A percentile compares a stretch with the other conserved stretches of the same genome.
Evolutionary conservation across 2,113 vertebrate species (phyloP).

Genomic region (Anas platyrhynchos): DNA sequence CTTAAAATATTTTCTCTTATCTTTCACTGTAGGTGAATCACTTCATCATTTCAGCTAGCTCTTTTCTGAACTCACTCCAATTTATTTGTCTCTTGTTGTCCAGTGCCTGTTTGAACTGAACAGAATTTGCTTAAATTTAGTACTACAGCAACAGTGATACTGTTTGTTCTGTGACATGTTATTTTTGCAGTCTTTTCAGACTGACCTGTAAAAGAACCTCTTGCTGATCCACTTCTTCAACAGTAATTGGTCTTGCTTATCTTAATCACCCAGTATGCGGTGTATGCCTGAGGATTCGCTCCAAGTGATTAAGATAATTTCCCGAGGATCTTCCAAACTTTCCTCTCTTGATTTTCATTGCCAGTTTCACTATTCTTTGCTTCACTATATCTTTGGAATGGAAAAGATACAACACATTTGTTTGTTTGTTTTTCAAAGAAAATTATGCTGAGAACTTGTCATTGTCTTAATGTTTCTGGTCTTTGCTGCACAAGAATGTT

Average conservation of each 20-base stretch:
- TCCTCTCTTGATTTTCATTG: slow-evolving; percentile 4
- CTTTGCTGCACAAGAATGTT: neutral
- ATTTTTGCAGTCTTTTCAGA: neutral
- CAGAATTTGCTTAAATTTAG: neutral
- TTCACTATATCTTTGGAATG: neutral
- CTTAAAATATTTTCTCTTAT: neutral
- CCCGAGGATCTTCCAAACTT: neutral
- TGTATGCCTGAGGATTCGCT: neutral
- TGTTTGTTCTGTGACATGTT: neutral
- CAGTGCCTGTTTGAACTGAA: neutral
- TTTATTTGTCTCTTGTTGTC: neutral
- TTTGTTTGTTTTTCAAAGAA: neutral
- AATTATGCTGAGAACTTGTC: neutral
- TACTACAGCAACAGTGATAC: neutral
- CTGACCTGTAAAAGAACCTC: neutral
- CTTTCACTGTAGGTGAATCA: neutral
- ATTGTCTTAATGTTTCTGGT: neutral
- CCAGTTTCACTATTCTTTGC: neutral
- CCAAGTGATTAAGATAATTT: slow-evolving; percentile 14
- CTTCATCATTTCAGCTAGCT: neutral
- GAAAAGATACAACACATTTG: neutral
- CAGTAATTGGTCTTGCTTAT: neutral
- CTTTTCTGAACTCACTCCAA: neutral
- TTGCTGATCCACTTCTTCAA: neutral
- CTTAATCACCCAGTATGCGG: neutral